These are phyloP conservation scores for Agelas oroides DNA, from an alignment of 37 sponge, comb jelly and placozoan species.

Conservation along the genomic window DNA sequence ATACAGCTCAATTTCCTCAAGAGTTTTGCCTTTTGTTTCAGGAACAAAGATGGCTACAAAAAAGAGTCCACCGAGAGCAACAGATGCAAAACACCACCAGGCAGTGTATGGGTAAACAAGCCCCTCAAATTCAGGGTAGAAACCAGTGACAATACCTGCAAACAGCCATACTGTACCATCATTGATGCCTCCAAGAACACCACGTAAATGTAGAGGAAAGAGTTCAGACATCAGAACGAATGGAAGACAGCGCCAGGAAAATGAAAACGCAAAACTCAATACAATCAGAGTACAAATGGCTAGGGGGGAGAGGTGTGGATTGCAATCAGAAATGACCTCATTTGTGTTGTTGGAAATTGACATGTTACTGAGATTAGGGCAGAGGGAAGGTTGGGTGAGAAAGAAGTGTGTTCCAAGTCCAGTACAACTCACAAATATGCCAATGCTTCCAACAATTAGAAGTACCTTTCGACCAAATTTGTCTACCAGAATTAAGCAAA, in stretches of 20 bases:
- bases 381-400: slow-evolving; percentile 9
- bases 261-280: slow-evolving; percentile 57
- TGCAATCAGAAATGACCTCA: background rate
- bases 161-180: slow-evolving; percentile 38
- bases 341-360: background rate
- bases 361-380: background rate
- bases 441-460: slow-evolving; percentile 43
- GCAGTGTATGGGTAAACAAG: slow-evolving; percentile 14
- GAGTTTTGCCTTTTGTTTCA: slow-evolving; percentile 88
- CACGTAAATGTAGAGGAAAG: slow-evolving; percentile 68
- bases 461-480: slow-evolving; percentile 65
- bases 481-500: slow-evolving; percentile 70
- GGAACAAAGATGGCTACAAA: slow-evolving; percentile 82
- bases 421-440: slow-evolving; percentile 27
- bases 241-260: slow-evolving; percentile 66
- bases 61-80: slow-evolving; percentile 44
- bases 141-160: slow-evolving; percentile 44
- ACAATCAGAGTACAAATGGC: slow-evolving; percentile 43
- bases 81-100: slow-evolving; percentile 65
- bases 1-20: slow-evolving; percentile 76
- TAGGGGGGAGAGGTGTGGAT: slow-evolving; percentile 12
- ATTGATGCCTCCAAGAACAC: slow-evolving; percentile 50
- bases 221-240: slow-evolving; percentile 79
- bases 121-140: slow-evolving; percentile 25
- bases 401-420: slow-evolving; percentile 53